These are phyloP conservation scores for Arrhamphus sclerolepis DNA, from an alignment of 2,797 vertebrate species.

Conservation along the genomic window DNA sequence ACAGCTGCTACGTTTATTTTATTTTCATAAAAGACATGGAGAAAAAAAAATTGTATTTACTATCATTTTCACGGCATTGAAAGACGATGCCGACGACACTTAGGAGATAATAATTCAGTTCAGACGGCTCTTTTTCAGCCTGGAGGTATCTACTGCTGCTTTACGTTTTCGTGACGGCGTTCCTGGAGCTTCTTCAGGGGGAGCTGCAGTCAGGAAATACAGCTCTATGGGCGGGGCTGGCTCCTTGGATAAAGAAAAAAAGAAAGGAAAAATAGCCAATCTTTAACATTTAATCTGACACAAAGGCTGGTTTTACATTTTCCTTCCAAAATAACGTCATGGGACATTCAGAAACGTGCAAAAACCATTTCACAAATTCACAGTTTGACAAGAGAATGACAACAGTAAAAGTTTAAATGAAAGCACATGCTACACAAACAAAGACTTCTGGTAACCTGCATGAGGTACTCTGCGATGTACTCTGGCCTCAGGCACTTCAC, in stretches of 20 bases:
- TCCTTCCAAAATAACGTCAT: background rate
- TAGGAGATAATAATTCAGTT: constrained; percentile 64
- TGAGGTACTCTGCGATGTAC: constrained; percentile 96
- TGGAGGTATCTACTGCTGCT: constrained; percentile 76
- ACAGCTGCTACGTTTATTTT: constrained; percentile 47
- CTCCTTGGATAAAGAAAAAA: constrained; percentile 76
- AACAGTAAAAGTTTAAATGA: background rate
- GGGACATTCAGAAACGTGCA: background rate
- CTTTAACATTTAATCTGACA: background rate
- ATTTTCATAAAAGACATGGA: constrained; percentile 42
- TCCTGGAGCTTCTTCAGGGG: constrained; percentile 57
- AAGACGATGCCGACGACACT: background rate
- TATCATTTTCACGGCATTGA: constrained; percentile 26
- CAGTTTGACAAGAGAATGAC: too few relatives aligned
- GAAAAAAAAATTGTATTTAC: constrained; percentile 45
- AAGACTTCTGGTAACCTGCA: constrained; percentile 83
- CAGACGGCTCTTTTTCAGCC: constrained; percentile 84
- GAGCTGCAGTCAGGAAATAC: constrained; percentile 83
- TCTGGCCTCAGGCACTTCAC: constrained; percentile 92
- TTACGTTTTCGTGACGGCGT: constrained; percentile 89
- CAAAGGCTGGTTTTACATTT: background rate
- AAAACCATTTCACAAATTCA: background rate
- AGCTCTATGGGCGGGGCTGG: constrained; percentile 83
- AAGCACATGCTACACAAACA: background rate
- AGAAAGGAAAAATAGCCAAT: background rate